Conservation (phyloP, 2,797 vertebrate genomes). For the Sebastes taczanowskii region DNA sequence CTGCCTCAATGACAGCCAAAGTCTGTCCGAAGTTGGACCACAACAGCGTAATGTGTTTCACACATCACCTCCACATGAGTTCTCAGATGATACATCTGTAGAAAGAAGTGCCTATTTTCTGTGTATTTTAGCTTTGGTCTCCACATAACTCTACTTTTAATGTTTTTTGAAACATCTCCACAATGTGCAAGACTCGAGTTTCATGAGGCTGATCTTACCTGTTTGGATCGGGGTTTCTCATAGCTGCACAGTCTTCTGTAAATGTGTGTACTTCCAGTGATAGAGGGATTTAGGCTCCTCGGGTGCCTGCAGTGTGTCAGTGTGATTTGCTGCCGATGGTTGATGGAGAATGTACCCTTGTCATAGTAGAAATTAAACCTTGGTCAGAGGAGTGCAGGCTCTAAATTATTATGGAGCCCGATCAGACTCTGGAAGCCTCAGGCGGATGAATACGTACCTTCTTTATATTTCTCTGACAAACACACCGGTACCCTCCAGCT, state of each 20-base stretch:
- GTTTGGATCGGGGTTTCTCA: neutral
- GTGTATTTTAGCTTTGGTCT: neutral
- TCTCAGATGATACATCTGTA: neutral
- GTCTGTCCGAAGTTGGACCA: neutral
- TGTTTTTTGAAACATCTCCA: neutral
- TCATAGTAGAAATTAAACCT: conserved; percentile 15
- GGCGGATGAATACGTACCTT: neutral
- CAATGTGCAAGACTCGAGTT: too few relatives aligned
- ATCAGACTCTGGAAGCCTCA: neutral
- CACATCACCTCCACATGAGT: neutral
- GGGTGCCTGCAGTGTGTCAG: neutral
- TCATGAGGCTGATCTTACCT: neutral
- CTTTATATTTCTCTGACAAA: neutral
- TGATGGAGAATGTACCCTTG: neutral
- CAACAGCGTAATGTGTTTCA: too few relatives aligned
- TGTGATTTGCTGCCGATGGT: conserved; percentile 17
- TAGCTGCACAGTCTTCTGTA: neutral
- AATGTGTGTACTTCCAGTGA: neutral
- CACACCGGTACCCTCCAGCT: neutral
- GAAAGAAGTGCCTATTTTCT: neutral
- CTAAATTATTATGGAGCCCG: conserved; percentile 1
- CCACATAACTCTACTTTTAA: neutral
- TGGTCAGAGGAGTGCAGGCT: neutral
- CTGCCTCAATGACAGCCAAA: neutral
- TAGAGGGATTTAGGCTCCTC: neutral